Evolutionary conservation across 2,888 invertebrate species (phyloP).

Genomic region (Plagodis pulveraria): DNA sequence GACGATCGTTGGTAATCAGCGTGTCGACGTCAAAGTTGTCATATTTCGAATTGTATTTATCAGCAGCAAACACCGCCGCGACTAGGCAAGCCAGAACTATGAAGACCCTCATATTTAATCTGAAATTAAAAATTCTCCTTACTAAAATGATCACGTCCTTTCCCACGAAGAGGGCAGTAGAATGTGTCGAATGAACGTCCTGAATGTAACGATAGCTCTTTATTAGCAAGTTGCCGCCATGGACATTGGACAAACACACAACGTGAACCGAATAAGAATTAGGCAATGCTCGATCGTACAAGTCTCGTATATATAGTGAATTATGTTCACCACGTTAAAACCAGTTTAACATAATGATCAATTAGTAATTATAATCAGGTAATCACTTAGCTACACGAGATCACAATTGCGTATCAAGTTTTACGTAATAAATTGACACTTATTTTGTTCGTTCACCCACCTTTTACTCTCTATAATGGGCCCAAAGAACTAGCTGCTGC

Average conservation of each 20-base stretch:
- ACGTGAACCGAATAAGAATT: slow-evolving; percentile 58
- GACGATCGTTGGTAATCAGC: slow-evolving; percentile 87
- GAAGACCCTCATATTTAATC: slow-evolving; percentile 65
- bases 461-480: slow-evolving; percentile 76
- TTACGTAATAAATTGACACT: slow-evolving; percentile 56
- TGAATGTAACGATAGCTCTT: slow-evolving; percentile 53
- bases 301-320: slow-evolving; percentile 24
- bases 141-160: slow-evolving; percentile 39
- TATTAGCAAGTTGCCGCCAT: slow-evolving; percentile 47
- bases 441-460: slow-evolving; percentile 72
- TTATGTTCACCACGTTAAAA: slow-evolving; percentile 8
- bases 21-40: slow-evolving; percentile 90
- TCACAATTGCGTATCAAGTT: slow-evolving; percentile 47
- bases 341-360: slow-evolving; percentile 15
- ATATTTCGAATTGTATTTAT: slow-evolving; percentile 88
- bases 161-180: slow-evolving; percentile 43
- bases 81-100: slow-evolving; percentile 66
- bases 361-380: slow-evolving; percentile 20
- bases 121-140: slow-evolving; percentile 46
- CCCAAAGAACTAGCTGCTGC: slow-evolving; percentile 75
- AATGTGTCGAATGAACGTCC: slow-evolving; percentile 40
- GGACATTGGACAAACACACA: slow-evolving; percentile 48
- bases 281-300: slow-evolving; percentile 9
- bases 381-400: slow-evolving; percentile 34
- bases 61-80: slow-evolving; percentile 63